Percentiles rank a stretch among this genome's conserved stretches.
Conservation (phyloP, 1,140 invertebrate genomes). For the Trichonephila inaurata region DNA sequence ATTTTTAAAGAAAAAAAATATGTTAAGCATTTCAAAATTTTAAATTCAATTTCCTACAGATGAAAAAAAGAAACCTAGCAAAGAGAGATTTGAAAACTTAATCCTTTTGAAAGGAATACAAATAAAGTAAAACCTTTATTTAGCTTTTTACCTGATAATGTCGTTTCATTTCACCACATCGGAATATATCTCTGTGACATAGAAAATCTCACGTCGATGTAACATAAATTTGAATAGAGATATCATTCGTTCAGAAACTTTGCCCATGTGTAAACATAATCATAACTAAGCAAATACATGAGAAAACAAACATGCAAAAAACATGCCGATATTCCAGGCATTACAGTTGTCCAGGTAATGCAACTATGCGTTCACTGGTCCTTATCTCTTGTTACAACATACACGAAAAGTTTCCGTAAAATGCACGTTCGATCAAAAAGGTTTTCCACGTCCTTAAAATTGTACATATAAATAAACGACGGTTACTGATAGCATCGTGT, state of each 20-base stretch:
- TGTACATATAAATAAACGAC: conserved; percentile 65
- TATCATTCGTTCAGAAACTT: background rate
- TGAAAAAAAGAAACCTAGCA: no score
- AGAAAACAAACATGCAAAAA: background rate
- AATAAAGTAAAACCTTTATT: background rate
- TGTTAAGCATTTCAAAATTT: no score
- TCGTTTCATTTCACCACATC: background rate
- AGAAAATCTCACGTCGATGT: background rate
- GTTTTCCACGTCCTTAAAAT: conserved; percentile 58
- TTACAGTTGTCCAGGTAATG: background rate
- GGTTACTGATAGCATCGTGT: conserved; percentile 66
- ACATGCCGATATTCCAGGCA: background rate
- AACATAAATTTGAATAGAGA: background rate
- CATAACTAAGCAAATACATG: background rate
- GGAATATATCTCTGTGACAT: background rate
- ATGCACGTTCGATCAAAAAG: conserved; percentile 64
- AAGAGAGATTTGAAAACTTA: no score
- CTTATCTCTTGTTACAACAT: conserved; percentile 64
- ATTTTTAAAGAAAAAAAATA: no score
- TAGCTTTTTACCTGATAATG: background rate
- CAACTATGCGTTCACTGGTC: conserved; percentile 29
- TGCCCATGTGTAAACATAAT: conserved; percentile 1
- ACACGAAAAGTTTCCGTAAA: conserved; percentile 62
- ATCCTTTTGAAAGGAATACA: no score
- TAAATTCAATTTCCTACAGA: no score